phyloP scores from a whole-genome alignment of 2,113 vertebrate genomes.

The Phaethon lepturus region DNA sequence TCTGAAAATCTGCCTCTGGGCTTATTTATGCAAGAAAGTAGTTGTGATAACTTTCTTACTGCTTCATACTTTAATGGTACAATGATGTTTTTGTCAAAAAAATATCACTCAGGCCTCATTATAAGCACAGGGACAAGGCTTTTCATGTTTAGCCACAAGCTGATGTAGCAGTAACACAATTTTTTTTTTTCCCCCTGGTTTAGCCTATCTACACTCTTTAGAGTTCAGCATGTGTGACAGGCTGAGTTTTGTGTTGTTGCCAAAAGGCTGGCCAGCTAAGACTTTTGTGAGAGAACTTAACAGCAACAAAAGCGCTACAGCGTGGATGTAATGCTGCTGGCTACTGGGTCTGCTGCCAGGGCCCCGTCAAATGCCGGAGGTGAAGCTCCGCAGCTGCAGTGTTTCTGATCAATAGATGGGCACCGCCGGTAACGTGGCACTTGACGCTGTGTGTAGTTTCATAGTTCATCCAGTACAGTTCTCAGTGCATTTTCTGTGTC shows the following conservation, averaged over 20 bases:
- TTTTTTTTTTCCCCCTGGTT: background rate
- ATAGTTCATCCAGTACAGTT: background rate
- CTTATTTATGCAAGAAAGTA: background rate
- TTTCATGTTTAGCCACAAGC: background rate
- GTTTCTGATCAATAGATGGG: background rate
- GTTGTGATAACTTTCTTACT: background rate
- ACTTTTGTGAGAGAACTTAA: background rate
- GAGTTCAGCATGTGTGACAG: background rate
- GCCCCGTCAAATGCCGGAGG: fast-evolving
- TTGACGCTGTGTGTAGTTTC: background rate
- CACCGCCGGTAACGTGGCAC: fast-evolving
- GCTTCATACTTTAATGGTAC: background rate
- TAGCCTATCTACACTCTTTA: background rate
- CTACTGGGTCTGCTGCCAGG: background rate
- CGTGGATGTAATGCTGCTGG: background rate
- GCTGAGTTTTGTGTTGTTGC: background rate
- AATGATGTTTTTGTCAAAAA: background rate
- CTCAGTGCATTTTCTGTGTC: background rate
- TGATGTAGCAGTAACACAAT: background rate
- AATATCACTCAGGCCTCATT: fast-evolving
- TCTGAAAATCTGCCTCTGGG: background rate
- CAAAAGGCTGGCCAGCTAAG: background rate
- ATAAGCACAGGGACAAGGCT: background rate
- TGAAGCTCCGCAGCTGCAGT: background rate
- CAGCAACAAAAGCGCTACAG: background rate